Evolutionary conservation across 2,888 invertebrate genomes (phyloP).

Genomic region (Pseudococcus jackbeardsleyi): DNA sequence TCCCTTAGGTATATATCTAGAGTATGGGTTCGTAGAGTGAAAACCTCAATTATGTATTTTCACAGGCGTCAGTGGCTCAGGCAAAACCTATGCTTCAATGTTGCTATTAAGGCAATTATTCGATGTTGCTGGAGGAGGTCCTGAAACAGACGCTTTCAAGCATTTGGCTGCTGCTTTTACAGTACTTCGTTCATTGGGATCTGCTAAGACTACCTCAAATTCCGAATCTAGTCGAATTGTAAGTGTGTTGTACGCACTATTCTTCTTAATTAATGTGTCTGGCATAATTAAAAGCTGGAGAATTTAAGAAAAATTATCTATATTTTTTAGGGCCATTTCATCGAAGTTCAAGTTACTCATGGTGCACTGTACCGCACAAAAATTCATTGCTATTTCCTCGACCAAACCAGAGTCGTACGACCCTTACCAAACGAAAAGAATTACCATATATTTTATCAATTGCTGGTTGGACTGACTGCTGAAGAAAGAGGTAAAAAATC

Average conservation of each 20-base stretch:
- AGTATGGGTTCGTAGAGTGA: neutral
- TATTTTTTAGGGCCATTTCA: constrained; percentile 85
- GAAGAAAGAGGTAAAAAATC: constrained; percentile 80
- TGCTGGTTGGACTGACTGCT: constrained; percentile 87
- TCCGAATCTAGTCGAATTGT: constrained; percentile 95
- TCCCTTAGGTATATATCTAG: neutral
- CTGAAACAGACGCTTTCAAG: constrained; percentile 96
- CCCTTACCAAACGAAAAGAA: constrained; percentile 91
- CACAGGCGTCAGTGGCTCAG: constrained; percentile 89
- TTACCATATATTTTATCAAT: constrained; percentile 97
- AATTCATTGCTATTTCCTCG: constrained; percentile 95
- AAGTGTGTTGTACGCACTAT: constrained; percentile 69
- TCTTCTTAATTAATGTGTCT: too few species aligned
- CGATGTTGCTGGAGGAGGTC: constrained; percentile 93
- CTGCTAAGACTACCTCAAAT: constrained; percentile 90
- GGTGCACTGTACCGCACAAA: constrained; percentile 94
- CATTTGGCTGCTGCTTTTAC: constrained; percentile 96
- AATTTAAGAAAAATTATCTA: neutral
- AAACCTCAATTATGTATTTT: neutral
- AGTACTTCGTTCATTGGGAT: constrained; percentile 90
- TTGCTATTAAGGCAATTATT: constrained; percentile 89
- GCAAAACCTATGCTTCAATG: constrained; percentile 95
- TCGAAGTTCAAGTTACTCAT: constrained; percentile 95
- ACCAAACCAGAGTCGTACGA: constrained; percentile 91
- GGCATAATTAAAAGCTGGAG: too few species aligned